Percentiles rank a stretch among this genome's conserved stretches.
Evolutionary conservation across 2,888 invertebrate species (phyloP).

Genomic region (Osedax frankpressi): DNA sequence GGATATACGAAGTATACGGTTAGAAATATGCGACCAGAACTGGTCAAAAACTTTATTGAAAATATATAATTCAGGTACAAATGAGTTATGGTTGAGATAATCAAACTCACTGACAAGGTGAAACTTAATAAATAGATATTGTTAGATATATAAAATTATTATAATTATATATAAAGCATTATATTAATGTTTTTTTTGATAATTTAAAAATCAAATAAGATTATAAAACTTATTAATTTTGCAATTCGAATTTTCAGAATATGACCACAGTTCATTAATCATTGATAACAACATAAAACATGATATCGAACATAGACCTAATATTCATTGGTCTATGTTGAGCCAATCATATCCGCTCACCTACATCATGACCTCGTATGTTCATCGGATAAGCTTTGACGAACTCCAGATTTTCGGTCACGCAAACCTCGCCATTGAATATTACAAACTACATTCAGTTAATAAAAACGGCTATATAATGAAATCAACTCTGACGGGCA

Average conservation of each 20-base stretch:
- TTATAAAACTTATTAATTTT: too few species aligned
- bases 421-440: constrained; percentile 30
- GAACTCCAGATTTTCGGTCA: constrained; percentile 35
- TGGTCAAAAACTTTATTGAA: too few species aligned
- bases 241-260: background rate
- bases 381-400: constrained; percentile 29
- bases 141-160: too few species aligned
- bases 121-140: too few species aligned
- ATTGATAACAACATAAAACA: constrained; percentile 29
- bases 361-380: constrained; percentile 25
- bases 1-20: too few species aligned
- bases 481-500: background rate
- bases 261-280: constrained; percentile 30
- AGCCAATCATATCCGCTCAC: constrained; percentile 17
- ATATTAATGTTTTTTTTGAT: too few species aligned
- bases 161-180: too few species aligned
- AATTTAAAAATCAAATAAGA: too few species aligned
- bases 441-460: background rate
- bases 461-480: background rate
- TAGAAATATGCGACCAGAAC: too few species aligned
- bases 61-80: too few species aligned
- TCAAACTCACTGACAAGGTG: too few species aligned
- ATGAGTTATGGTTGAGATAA: too few species aligned
- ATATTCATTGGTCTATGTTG: constrained; percentile 22
- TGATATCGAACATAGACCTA: constrained; percentile 27